Base-by-base conservation (phyloP, 2,888 invertebrate genomes). In the Lithophane leautieri region DNA sequence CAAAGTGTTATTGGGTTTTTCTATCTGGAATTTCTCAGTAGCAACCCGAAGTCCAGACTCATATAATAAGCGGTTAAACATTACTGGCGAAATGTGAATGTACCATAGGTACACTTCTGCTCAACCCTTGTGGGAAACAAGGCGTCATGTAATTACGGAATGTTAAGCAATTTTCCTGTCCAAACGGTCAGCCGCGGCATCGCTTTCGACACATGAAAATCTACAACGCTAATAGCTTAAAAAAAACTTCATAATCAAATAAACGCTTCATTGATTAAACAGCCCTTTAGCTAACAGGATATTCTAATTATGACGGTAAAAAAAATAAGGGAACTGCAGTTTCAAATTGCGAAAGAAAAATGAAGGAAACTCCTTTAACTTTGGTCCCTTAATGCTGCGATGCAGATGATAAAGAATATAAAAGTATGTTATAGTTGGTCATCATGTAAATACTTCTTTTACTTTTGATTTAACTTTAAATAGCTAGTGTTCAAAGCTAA, bases 251-350 rank as follows among this genome's bases (percentile, higher is more conserved):
- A 1, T 25, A 76, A 76, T 56, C 28, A 61, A 78, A 61, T 58
- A 52, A 47, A 69, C 44, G 28, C 63, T 72, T 66, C 28, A 72
- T 69, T 69, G 72, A 82, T 82, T 72, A 47, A 66, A 61, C 11
- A n/a, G 28, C 47, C 81, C 65, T 76, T 80, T 80, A n/a, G 44
- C 44, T 69, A 72, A 72, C 71, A 40, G 9, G 52, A 69, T 81
- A 52, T 56, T 75, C 54, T 62, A 62, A 73, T 73, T 61, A 12
- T 22, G 2, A n/a, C 34, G 50, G 6, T 6, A 34, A 65, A 70
- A 56, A 40, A 70, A 61, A 40, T 40, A 52, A 11, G 50, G 52
- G 56, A n/a, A 6, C 66, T 68, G 25, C 34, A 62, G 28, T 12
- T 81, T 56, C 42, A 52, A 7, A 71, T 78, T 50, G 34, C 54